Base-by-base conservation (phyloP, 2,113 vertebrate species). In the Amazona guildingii region DNA sequence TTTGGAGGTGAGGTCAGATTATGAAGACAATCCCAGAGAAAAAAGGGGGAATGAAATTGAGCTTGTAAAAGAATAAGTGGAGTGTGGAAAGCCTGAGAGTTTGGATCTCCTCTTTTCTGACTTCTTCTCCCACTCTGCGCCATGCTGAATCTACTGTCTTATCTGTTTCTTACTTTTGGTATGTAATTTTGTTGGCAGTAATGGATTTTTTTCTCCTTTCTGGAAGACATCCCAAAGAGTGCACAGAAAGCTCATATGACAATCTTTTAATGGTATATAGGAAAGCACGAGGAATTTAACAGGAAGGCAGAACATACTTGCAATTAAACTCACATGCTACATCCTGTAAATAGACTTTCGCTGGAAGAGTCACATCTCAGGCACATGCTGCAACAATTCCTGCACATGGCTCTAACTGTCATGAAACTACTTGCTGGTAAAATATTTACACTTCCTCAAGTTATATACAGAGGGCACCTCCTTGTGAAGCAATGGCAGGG, bases 261-360 rank as follows among this genome's bases (percentile, higher is more conserved):
- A 90, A 75, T 94, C 85, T 92, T 95, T 70, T 86, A 90, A 92
- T 78, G 85, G 85, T 90, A 78, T 95, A 94, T 88, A 90, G 11
- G 88, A 94, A 94, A 92, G 64, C 66, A 94, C 2, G 64, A 81
- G 57, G 80, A 90, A 86, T 96, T 95, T 88, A 82, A 90, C 64
- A 86, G 57, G 80, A 92, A 86, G 61, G 44, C 78, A 52, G 62
- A 95, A 84, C 86, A 94, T 88, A 92, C 86, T 94, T 88, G 90
- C 94, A 96, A 96, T 95, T 94, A 94, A 94, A 97, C 95, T 96
- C 95, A 88, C 88, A 88, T 96, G 92, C 62, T 86, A 46, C 11
- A 13, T 64, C 80, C 83, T 64, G 76, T 90, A 95, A 96, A 95
- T 93, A 96, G 80, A 88, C 66, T 93, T 86, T 69, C 80, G 62